A percentile compares a stretch with the other conserved stretches of the same genome.
These are phyloP conservation scores for Cricetomys ansorgei DNA, from an alignment of 2,113 vertebrate species.

Conservation along the genomic window DNA sequence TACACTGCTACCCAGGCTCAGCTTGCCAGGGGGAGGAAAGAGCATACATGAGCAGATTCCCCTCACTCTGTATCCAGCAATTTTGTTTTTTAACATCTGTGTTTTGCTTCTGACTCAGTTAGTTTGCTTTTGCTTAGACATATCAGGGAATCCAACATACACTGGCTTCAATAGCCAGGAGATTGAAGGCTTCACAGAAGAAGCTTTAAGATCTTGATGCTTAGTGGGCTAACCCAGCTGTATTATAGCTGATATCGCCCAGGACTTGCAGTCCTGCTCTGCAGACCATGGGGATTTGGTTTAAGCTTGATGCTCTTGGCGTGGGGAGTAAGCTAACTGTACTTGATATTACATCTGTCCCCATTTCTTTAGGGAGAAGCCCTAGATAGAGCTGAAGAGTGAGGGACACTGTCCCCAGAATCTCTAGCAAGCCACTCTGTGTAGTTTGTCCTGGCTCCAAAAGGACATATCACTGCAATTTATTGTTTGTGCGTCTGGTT, in stretches of 20 bases:
- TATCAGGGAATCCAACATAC: background rate
- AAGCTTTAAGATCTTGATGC: too few relatives aligned
- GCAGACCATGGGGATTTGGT: too few relatives aligned
- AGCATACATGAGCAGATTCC: too few relatives aligned
- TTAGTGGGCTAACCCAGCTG: background rate
- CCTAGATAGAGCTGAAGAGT: background rate
- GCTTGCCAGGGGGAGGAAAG: background rate
- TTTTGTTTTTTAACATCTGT: background rate
- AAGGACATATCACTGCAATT: background rate
- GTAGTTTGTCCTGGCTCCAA: background rate
- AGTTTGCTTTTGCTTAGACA: background rate
- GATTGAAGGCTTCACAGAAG: background rate
- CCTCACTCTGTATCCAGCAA: background rate
- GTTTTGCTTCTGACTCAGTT: slow-evolving; percentile 1
- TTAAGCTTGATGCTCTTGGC: background rate
- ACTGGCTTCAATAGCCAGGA: background rate
- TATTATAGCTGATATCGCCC: too few relatives aligned
- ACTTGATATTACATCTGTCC: background rate
- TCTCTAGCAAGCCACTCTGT: background rate
- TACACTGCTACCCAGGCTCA: background rate
- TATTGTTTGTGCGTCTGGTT: background rate
- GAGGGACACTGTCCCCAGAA: background rate
- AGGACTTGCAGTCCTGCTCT: background rate
- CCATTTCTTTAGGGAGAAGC: background rate
- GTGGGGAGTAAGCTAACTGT: background rate